Conservation (phyloP, 2,797 vertebrate species). For the Alosa sapidissima region DNA sequence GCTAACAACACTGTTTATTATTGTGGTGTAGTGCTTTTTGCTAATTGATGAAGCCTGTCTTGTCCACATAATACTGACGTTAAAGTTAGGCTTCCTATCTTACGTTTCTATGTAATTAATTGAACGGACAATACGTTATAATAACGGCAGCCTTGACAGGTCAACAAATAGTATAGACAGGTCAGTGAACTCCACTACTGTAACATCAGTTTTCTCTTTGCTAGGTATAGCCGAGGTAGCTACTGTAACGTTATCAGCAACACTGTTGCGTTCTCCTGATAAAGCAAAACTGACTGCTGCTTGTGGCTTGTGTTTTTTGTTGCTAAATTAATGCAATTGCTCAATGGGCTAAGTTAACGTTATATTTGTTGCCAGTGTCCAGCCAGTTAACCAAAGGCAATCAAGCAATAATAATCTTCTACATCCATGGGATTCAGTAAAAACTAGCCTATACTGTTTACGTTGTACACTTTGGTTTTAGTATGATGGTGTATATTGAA, state of each 20-base stretch:
- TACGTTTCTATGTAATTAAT: background rate
- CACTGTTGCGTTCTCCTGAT: background rate
- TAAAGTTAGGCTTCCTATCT: background rate
- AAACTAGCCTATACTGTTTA: background rate
- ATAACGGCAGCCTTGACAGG: background rate
- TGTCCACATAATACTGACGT: background rate
- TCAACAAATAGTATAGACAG: background rate
- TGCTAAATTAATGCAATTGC: background rate
- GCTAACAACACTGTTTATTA: background rate
- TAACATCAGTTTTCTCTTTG: background rate
- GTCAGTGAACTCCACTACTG: conserved; percentile 12
- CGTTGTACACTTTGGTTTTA: background rate
- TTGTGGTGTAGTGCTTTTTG: background rate
- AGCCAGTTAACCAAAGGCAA: background rate
- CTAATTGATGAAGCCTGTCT: background rate
- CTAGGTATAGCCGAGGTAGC: no score
- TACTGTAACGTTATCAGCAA: background rate
- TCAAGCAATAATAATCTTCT: background rate
- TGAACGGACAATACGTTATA: background rate
- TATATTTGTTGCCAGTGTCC: no score
- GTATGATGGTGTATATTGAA: background rate
- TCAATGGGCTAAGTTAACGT: no score
- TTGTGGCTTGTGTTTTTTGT: background rate
- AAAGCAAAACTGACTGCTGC: background rate
- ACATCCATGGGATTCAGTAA: background rate